Evolutionary conservation across 2,113 vertebrate species (phyloP).

Genomic region (Vicugna pacos): DNA sequence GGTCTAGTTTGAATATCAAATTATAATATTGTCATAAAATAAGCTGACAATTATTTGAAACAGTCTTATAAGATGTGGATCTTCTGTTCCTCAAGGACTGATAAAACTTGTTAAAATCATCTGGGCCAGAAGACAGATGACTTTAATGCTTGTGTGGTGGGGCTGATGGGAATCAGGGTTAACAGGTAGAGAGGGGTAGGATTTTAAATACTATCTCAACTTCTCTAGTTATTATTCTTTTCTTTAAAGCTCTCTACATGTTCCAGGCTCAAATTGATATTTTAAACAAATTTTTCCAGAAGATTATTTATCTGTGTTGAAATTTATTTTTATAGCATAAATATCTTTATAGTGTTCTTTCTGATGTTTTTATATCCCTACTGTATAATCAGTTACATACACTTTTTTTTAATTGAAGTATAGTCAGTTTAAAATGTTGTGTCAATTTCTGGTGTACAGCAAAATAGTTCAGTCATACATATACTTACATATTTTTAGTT

Average conservation of each 20-base stretch:
- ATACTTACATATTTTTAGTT: too few relatives aligned
- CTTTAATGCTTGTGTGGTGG: not conserved
- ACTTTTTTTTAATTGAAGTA: not conserved
- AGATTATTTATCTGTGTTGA: not conserved
- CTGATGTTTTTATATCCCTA: not conserved
- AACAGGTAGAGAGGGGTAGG: not conserved
- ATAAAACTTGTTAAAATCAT: not conserved
- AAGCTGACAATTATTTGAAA: not conserved
- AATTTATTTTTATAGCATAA: not conserved
- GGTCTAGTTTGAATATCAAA: slow-evolving; percentile 5
- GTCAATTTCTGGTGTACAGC: too few relatives aligned
- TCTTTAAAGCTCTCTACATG: not conserved
- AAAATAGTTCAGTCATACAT: too few relatives aligned
- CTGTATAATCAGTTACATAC: not conserved
- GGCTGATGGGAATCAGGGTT: rapidly evolving
- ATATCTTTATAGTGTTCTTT: not conserved
- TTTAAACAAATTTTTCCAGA: not conserved
- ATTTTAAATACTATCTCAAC: not conserved
- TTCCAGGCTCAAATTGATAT: not conserved
- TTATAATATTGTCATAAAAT: not conserved
- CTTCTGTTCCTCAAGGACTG: not conserved
- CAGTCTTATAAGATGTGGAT: not conserved
- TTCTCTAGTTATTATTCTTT: not conserved
- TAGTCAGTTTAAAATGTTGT: too few relatives aligned
- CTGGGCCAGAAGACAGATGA: not conserved